Evolutionary conservation across 1,140 invertebrate genomes (phyloP).

Genomic region (Procambarus virginalis): DNA sequence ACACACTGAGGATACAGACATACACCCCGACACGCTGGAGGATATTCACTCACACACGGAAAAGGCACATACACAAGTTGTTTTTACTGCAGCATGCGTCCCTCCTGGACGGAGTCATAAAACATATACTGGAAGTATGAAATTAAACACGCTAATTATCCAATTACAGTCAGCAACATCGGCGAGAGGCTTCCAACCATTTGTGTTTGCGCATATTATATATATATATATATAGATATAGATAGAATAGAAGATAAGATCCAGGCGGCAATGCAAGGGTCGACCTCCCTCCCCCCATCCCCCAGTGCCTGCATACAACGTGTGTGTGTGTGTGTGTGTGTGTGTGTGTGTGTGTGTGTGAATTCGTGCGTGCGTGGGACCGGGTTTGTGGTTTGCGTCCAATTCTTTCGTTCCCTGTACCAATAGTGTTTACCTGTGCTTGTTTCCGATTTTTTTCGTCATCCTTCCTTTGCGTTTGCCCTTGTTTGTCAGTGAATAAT

Average conservation of each 20-base stretch:
- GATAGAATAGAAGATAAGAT: neutral
- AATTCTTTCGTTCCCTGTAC: neutral
- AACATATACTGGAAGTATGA: neutral
- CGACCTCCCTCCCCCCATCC: neutral
- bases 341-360: neutral
- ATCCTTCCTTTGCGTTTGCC: neutral
- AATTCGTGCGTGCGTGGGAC: conserved; percentile 10
- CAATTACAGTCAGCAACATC: neutral
- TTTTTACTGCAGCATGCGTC: neutral
- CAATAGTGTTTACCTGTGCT: neutral
- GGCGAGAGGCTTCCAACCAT: neutral
- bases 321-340: neutral
- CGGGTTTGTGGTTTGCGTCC: conserved; percentile 5
- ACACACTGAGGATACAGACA: too few species aligned
- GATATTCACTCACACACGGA: neutral
- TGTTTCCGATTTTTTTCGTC: neutral
- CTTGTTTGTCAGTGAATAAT: neutral
- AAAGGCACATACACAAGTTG: neutral
- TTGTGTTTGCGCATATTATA: neutral
- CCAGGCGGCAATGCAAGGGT: neutral
- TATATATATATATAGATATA: too few species aligned
- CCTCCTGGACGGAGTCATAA: neutral
- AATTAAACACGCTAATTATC: neutral
- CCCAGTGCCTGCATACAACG: neutral
- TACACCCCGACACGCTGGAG: neutral